Percentiles rank a stretch among this genome's conserved stretches.
These are phyloP conservation scores for Eptesicus fuscus DNA, from an alignment of 2,113 vertebrate genomes.

Conservation along the genomic window DNA sequence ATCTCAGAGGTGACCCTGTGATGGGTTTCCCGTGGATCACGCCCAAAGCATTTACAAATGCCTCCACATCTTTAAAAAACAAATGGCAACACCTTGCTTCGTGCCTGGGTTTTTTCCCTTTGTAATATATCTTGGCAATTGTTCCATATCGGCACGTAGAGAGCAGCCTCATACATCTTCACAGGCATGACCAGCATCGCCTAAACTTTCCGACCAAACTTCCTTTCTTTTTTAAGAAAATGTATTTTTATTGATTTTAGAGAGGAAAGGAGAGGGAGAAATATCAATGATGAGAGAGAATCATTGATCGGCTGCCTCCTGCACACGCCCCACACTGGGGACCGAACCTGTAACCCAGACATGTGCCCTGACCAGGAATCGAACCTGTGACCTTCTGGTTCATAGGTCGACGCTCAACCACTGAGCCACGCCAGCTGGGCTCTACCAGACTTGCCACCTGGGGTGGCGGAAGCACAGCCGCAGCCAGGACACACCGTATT, in stretches of 20 bases:
- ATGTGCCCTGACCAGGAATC: too few species aligned
- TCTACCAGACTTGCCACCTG: not conserved
- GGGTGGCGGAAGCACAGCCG: too few species aligned
- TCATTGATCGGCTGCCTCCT: too few species aligned
- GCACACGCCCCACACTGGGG: too few species aligned
- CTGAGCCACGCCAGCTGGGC: too few species aligned
- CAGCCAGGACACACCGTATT: not conserved
- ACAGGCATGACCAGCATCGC: fast-evolving
- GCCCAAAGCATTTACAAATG: not conserved
- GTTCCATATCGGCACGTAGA: fast-evolving
- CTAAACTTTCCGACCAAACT: not conserved
- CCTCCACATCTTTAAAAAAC: not conserved
- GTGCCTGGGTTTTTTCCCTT: not conserved
- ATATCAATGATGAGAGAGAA: too few species aligned
- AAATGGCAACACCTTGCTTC: not conserved
- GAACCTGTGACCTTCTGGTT: too few species aligned
- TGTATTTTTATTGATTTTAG: too few species aligned
- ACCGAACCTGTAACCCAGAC: too few species aligned
- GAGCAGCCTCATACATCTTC: not conserved
- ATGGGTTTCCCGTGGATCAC: not conserved
- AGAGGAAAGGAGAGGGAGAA: too few species aligned
- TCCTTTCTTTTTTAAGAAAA: too few species aligned
- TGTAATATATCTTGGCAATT: not conserved
- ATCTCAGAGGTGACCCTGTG: not conserved
- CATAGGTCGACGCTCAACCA: too few species aligned